Evolutionary conservation across 1,140 invertebrate genomes (phyloP), one percentile per base, ranked within the genome.

Genomic region (Platorchestia sp.): DNA sequence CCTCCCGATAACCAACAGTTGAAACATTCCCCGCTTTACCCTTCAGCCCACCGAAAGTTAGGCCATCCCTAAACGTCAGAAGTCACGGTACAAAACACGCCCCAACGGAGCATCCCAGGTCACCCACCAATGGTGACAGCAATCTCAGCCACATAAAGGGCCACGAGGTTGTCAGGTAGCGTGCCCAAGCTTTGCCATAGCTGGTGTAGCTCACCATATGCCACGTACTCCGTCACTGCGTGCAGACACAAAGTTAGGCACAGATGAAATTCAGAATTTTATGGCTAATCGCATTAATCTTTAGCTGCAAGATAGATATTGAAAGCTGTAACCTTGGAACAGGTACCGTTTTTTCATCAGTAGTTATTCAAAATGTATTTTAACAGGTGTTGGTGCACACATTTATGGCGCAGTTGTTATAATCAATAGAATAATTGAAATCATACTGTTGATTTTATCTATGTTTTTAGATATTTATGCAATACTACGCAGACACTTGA

Each of bases 171-270:
- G 95, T 96, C 96, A 41, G 96, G 96, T 75, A 96, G 95, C 5
- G 95, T 91, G 1, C 95, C 96, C 45, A 96, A 91, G 42, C 95
- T 95, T 89, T 95, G 93, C 96, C 96, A 96, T 75, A 96, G 95
- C 95, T 96, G 96, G 75, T 96, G 96, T 75, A 96, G 95, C 91
- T 96, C 96, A 5, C 96, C 96, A 95, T 96, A 96, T 19, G 95
- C 96, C 44, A 96, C 95, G 95, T 96, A 96, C 86, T 96, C 96
- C 87, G 96, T 96, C 96, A 96, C 96, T 96, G 96, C 41, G 36
- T 16, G 41, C n/a, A 44, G 1, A 89, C 42, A 41, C 87, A 89
- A 1, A 10, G 16, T 36, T 86, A 42, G 7, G 7, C 10, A 89
- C 43, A 43, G 41, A 89, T 41, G 27, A 42, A 5, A 42, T 89